Evolutionary conservation across 2,888 invertebrate genomes (phyloP).

Genomic region (Tineola bisselliella): DNA sequence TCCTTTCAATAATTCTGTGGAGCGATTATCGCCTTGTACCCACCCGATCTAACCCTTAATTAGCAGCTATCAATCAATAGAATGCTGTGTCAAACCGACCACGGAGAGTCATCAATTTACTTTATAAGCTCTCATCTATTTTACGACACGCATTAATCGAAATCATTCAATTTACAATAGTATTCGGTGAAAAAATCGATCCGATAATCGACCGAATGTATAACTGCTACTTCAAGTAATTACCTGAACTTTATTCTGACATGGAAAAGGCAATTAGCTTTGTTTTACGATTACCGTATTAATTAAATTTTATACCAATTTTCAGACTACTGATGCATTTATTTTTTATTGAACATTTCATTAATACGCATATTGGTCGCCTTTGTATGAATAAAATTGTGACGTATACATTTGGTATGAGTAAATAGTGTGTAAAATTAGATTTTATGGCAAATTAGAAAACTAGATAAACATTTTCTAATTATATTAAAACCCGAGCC

Average conservation of each 20-base stretch:
- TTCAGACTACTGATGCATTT: not conserved
- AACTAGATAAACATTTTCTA: not conserved
- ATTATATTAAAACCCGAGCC: not conserved
- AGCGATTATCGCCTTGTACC: not conserved
- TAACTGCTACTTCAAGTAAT: no score
- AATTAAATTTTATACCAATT: not conserved
- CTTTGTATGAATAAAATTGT: no score
- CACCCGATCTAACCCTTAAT: slow-evolving; percentile 12
- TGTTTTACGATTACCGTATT: not conserved
- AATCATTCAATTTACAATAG: not conserved
- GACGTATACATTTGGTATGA: no score
- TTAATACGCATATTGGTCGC: no score
- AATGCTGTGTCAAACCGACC: slow-evolving; percentile 15
- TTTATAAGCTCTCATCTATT: slow-evolving; percentile 14
- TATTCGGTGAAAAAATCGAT: not conserved
- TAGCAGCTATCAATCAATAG: slow-evolving; percentile 14
- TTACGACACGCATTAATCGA: slow-evolving; percentile 12
- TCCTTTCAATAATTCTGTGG: slow-evolving; percentile 6
- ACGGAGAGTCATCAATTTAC: slow-evolving; percentile 15
- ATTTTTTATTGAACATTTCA: not conserved
- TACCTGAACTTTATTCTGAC: not conserved
- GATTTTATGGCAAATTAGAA: no score
- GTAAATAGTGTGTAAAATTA: no score
- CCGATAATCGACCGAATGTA: not conserved
- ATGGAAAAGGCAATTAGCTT: slow-evolving; percentile 1